phyloP scores from a whole-genome alignment of 2,797 vertebrate species.

The Pygocentrus nattereri region DNA sequence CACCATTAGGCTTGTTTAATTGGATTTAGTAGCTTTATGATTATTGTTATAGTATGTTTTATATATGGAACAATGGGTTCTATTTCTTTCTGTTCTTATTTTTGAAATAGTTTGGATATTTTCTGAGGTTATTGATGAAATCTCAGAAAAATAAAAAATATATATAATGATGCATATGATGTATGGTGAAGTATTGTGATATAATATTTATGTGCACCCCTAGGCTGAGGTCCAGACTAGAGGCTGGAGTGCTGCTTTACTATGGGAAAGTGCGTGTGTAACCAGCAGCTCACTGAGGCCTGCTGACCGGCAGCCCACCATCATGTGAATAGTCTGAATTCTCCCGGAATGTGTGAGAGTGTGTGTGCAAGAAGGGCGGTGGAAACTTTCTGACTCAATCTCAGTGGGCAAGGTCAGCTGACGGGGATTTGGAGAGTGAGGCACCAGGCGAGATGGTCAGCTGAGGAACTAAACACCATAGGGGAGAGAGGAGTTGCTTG shows the following conservation, averaged over 20 bases:
- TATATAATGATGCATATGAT: no score
- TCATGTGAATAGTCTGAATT: constrained; percentile 56
- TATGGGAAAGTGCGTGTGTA: constrained; percentile 1
- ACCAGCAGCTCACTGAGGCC: constrained; percentile 1
- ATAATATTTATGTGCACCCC: no score
- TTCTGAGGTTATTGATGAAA: no score
- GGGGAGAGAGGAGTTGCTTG: not conserved
- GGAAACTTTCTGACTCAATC: constrained; percentile 28
- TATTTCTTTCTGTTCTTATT: no score
- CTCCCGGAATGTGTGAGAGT: constrained; percentile 35
- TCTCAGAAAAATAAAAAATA: no score
- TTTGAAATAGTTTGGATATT: no score
- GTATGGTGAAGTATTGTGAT: no score
- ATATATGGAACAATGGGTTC: no score
- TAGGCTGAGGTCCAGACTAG: not conserved
- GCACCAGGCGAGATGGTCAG: constrained; percentile 49
- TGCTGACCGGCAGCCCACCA: constrained; percentile 13
- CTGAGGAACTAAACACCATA: constrained; percentile 35
- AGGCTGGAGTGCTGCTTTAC: not conserved
- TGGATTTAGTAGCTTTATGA: no score
- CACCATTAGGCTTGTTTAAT: no score
- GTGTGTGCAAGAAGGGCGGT: constrained; percentile 21
- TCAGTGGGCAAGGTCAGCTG: constrained; percentile 57
- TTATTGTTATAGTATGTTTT: no score
- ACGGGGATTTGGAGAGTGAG: constrained; percentile 52